These are phyloP conservation scores for Drosophila siamana DNA, from an alignment of 2,888 invertebrate genomes.

Conservation along the genomic window DNA sequence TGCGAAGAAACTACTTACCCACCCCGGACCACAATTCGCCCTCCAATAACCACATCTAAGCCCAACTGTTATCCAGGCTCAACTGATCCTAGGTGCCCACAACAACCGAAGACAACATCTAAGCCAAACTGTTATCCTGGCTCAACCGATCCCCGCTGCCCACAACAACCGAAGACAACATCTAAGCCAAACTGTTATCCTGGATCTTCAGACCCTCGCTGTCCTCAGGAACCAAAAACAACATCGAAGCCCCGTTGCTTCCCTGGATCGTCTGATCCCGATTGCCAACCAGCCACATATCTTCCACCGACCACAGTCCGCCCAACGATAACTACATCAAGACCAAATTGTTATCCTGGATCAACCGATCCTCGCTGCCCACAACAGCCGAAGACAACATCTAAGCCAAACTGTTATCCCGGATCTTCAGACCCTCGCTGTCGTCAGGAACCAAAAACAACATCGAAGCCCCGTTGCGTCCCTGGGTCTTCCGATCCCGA, in stretches of 20 bases:
- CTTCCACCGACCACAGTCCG: constrained; percentile 13
- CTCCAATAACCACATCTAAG: not conserved
- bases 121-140: constrained; percentile 9
- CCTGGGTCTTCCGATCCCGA: not conserved
- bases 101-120: constrained; percentile 3
- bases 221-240: constrained; percentile 10
- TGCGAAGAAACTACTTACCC: constrained; percentile 14
- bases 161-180: constrained; percentile 29
- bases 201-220: constrained; percentile 78
- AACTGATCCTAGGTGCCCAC: constrained; percentile 10
- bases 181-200: constrained; percentile 74
- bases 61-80: constrained; percentile 7
- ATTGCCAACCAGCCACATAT: constrained; percentile 25
- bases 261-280: constrained; percentile 62
- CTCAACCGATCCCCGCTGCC: constrained; percentile 11
- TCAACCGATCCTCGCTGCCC: constrained; percentile 25
- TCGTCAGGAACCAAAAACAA: not conserved
- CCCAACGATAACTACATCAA: not conserved
- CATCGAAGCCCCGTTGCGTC: not conserved
- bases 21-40: not conserved
- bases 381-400: not conserved
- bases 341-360: constrained; percentile 82
- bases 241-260: constrained; percentile 48
- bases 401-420: not conserved
- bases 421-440: not conserved